phyloP scores from a whole-genome alignment of 2,888 invertebrate species.

The Cheilosia vernalis region DNA sequence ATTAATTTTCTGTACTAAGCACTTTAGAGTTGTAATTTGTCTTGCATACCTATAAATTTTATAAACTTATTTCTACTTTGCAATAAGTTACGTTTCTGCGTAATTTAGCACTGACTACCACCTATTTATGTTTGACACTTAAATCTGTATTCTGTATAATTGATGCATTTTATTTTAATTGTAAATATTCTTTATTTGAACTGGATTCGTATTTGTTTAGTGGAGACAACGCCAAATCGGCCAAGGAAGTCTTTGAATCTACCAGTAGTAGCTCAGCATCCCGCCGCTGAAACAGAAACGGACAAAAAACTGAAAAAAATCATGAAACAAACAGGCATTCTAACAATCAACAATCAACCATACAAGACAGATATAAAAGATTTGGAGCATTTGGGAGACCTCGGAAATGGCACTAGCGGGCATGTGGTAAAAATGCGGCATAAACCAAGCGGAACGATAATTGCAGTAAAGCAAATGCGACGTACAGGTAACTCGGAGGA shows the following conservation, averaged over 20 bases:
- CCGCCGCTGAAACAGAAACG: conserved; percentile 87
- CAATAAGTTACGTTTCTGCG: background rate
- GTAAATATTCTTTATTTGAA: background rate
- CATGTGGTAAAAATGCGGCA: conserved; percentile 99
- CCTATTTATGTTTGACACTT: conserved; percentile 20
- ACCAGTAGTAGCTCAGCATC: conserved; percentile 85
- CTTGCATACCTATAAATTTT: background rate
- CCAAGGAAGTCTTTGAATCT: conserved; percentile 85
- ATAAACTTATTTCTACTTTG: background rate
- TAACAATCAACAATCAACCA: conserved; percentile 91
- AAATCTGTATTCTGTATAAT: conserved; percentile 9
- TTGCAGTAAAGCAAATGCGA: conserved; percentile 99
- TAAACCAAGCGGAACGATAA: conserved; percentile 91
- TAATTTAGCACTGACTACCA: background rate
- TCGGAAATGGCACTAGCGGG: conserved; percentile 98
- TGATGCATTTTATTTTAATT: background rate
- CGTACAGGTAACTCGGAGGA: conserved; percentile 98
- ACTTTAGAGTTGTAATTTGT: conserved; percentile 8
- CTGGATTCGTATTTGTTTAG: conserved; percentile 75
- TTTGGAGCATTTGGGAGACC: conserved; percentile 92
- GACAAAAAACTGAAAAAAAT: conserved; percentile 95
- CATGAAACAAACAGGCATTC: conserved; percentile 95
- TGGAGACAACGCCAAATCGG: conserved; percentile 84
- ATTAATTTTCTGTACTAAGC: conserved; percentile 34
- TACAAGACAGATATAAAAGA: conserved; percentile 93